Percentiles rank a stretch among this genome's conserved stretches.
phyloP scores from a whole-genome alignment of 2,888 invertebrate species.

The Drosophila parthenogenetica region DNA sequence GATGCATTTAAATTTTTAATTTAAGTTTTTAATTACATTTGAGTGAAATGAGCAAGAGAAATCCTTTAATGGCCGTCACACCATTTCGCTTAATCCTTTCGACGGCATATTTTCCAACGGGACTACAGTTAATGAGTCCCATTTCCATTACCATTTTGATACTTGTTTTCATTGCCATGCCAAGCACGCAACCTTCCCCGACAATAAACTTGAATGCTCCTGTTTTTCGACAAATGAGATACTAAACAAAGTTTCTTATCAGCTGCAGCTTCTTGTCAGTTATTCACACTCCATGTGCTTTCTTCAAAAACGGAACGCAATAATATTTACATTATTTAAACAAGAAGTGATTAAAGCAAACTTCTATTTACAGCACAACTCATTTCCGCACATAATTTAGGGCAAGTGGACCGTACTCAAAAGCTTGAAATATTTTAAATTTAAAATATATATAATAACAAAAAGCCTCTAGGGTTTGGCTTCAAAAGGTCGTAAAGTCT shows the following conservation, averaged over 20 bases:
- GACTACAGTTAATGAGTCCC: constrained; percentile 68
- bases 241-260: constrained; percentile 45
- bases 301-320: neutral
- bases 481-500: no score
- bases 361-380: constrained; percentile 2
- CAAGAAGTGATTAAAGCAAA: constrained; percentile 10
- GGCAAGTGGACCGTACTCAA: neutral
- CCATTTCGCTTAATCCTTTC: constrained; percentile 70
- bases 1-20: constrained; percentile 70
- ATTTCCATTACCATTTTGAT: constrained; percentile 40
- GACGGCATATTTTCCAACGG: constrained; percentile 70
- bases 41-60: constrained; percentile 20
- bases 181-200: constrained; percentile 55
- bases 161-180: constrained; percentile 45
- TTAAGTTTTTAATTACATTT: constrained; percentile 68
- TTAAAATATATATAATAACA: no score
- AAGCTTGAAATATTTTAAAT: neutral
- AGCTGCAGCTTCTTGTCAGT: constrained; percentile 20
- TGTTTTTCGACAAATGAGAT: constrained; percentile 37
- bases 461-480: no score
- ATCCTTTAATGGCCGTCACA: constrained; percentile 56
- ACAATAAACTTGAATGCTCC: constrained; percentile 49
- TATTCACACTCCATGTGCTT: constrained; percentile 28
- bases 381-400: neutral
- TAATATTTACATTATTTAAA: constrained; percentile 14